Conservation (phyloP, 2,888 invertebrate species). For the Aricia artaxerxes region DNA sequence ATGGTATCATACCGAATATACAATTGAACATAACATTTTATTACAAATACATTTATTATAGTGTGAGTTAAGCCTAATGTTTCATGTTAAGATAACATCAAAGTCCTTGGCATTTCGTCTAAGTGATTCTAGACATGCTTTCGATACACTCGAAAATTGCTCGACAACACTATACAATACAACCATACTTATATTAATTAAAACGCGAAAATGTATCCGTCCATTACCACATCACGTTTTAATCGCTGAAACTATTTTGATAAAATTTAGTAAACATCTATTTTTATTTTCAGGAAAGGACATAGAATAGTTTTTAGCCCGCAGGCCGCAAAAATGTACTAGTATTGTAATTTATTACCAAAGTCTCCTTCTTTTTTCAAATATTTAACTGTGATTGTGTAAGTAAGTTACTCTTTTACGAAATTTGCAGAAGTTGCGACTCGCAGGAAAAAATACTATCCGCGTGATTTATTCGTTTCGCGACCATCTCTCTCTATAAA, state of each 20-base stretch:
- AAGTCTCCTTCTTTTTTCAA: no score
- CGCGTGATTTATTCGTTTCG: background rate
- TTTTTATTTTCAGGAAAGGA: no score
- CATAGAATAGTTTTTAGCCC: no score
- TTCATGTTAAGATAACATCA: slow-evolving; percentile 42
- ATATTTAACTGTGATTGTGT: no score
- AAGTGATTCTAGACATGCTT: slow-evolving; percentile 53
- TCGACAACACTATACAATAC: slow-evolving; percentile 49
- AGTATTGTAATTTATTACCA: no score
- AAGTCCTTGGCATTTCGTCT: slow-evolving; percentile 39
- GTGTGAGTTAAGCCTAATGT: slow-evolving; percentile 35
- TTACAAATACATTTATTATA: slow-evolving; percentile 15
- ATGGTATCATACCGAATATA: background rate
- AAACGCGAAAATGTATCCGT: background rate
- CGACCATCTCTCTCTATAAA: slow-evolving; percentile 42
- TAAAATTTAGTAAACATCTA: no score
- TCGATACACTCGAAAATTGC: slow-evolving; percentile 55
- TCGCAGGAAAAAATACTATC: background rate
- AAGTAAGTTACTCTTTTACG: no score
- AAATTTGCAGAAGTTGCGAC: no score
- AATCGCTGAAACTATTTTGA: no score
- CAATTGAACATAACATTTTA: background rate
- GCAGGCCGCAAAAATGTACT: no score
- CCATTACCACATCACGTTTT: no score
- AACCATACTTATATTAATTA: slow-evolving; percentile 40